A percentile compares a stretch with the other conserved stretches of the same genome.
Conservation (phyloP, 2,113 vertebrate genomes). For the Mystacornis crossleyi region DNA sequence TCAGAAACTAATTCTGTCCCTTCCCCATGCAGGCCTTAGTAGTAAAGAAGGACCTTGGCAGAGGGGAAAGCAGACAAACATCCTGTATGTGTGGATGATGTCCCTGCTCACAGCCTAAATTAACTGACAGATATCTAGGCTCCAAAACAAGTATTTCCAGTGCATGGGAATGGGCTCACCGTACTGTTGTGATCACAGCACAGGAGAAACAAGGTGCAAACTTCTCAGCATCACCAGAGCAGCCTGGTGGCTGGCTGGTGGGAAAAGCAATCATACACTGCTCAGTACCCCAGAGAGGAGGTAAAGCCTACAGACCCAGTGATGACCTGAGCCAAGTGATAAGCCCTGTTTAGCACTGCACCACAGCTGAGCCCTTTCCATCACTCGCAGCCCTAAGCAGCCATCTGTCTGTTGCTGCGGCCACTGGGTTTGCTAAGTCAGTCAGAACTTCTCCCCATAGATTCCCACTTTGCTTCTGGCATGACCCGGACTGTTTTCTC, state of each 20-base stretch:
- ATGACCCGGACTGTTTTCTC: neutral
- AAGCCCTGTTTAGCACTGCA: neutral
- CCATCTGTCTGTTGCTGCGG: neutral
- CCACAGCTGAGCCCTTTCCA: neutral
- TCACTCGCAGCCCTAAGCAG: neutral
- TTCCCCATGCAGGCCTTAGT: neutral
- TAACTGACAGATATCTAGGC: neutral
- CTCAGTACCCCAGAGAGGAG: neutral
- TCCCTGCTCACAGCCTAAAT: neutral
- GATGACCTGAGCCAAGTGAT: neutral
- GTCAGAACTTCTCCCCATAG: neutral
- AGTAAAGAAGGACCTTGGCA: neutral
- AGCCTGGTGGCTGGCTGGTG: neutral
- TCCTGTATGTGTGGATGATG: neutral
- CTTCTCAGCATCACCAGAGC: neutral
- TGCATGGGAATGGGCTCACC: neutral
- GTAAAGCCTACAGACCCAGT: neutral
- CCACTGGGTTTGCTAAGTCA: neutral
- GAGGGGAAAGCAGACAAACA: neutral
- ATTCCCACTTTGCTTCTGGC: neutral
- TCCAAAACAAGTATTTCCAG: neutral
- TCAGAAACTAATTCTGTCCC: neutral
- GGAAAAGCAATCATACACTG: neutral
- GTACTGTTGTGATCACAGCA: neutral
- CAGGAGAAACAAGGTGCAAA: neutral